Evolutionary conservation across 2,797 vertebrate species (phyloP).

Genomic region (Ambastaia sidthimunki): DNA sequence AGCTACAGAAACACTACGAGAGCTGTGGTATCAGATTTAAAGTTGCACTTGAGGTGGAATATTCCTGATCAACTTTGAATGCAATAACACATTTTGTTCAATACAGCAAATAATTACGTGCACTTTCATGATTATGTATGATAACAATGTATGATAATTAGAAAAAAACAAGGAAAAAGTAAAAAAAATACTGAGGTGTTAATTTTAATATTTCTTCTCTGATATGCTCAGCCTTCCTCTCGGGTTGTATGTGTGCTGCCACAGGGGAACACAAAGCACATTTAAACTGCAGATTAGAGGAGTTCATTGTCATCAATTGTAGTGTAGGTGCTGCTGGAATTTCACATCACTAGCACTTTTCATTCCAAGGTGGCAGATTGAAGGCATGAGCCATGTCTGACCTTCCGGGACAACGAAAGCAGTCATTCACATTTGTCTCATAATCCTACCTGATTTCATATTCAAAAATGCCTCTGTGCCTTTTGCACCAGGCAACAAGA

Average conservation of each 20-base stretch:
- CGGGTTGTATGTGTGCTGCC: background rate
- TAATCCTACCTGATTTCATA: slow-evolving; percentile 36
- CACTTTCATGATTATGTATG: too few species aligned
- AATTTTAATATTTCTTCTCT: slow-evolving; percentile 26
- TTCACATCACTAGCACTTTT: slow-evolving; percentile 53
- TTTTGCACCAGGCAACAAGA: slow-evolving; percentile 17
- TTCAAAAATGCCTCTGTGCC: slow-evolving; percentile 50
- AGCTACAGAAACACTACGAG: too few species aligned
- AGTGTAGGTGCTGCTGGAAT: slow-evolving; percentile 61
- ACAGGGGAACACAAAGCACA: background rate
- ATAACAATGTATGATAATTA: too few species aligned
- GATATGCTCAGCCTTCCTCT: slow-evolving; percentile 1
- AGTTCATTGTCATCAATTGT: slow-evolving; percentile 55
- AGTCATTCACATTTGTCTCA: slow-evolving; percentile 41
- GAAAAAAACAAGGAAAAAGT: background rate
- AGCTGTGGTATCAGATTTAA: too few species aligned
- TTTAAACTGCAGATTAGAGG: slow-evolving; percentile 41
- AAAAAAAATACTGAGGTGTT: slow-evolving; percentile 4
- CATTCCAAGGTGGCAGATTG: slow-evolving; percentile 54
- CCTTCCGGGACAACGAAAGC: slow-evolving; percentile 57
- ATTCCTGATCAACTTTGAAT: background rate
- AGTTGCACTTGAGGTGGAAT: background rate
- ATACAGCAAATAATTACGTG: too few species aligned
- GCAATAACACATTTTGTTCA: background rate
- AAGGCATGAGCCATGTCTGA: slow-evolving; percentile 29